Evolutionary conservation across 2,113 vertebrate genomes (phyloP), one percentile per base, ranked within the genome.

Genomic region (Paedocypris sp.): DNA sequence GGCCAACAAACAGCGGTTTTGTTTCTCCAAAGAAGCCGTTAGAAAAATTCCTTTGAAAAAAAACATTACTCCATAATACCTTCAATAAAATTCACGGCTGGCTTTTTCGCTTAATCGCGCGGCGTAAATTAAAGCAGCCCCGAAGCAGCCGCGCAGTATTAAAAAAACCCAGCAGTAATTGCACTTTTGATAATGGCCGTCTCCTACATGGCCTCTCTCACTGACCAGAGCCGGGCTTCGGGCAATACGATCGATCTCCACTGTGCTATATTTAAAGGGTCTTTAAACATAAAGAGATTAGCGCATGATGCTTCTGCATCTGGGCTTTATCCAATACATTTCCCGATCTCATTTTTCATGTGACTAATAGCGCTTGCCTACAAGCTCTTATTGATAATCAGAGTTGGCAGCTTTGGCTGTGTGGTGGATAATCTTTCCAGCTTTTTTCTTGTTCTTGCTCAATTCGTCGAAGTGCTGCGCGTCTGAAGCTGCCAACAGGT

Each of bases 351-450:
- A 29, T 57, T 57, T 56, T 57, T 57, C 53, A 41, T 10, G 10
- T 42, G 53, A 57, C 53, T 57, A 57, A 57, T 57, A 31, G 23
- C 15, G 11, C 36, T 57, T 57, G 36, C 23, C 36, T 20, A 50
- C 47, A 31, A 19, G 54, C 32, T 10, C 33, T 39, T 32, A 31
- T 58, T 23, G 38, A 58, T 58, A 58, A 58, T 58, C 54, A 43
- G 38, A 32, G 38, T 43, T 58, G 54, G 26, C 54, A 45, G 39
- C 39, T 28, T 43, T 25, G 5, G 52, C 52, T 20, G 26, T 58
- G 54, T 58, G 22, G 25, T 58, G 39, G 54, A 31, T 58, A 58
- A 58, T 58, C 54, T 58, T 58, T 58, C 43, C 20, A 45, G 54
- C 54, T 58, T 39, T 58, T 43, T 43, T 58, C 54, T 58, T 31